These are phyloP conservation scores for Thalassophryne amazonica DNA, from an alignment of 2,797 vertebrate genomes.

Conservation along the genomic window DNA sequence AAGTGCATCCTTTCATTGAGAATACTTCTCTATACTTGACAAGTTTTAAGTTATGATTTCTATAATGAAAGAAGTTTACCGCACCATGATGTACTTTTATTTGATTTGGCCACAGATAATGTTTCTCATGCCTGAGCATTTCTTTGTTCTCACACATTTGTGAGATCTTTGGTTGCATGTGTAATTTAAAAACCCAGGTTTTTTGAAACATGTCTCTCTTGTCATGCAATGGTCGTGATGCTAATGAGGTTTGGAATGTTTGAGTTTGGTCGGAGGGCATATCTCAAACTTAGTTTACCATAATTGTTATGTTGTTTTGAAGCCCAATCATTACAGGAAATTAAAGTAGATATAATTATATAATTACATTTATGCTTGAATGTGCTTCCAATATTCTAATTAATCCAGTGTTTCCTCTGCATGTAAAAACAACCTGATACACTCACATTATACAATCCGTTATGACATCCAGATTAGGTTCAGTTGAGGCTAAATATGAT, in stretches of 20 bases:
- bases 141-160: constrained; percentile 30
- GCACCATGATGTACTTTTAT: constrained; percentile 11
- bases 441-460: too few relatives aligned
- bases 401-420: too few relatives aligned
- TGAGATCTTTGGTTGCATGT: constrained; percentile 9
- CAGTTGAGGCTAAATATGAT: too few relatives aligned
- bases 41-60: too few relatives aligned
- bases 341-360: constrained; percentile 16
- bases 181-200: constrained; percentile 15
- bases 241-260: constrained; percentile 10
- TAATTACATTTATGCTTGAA: constrained; percentile 5
- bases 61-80: constrained; percentile 21
- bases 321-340: not conserved
- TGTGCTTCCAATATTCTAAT: too few relatives aligned
- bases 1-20: too few relatives aligned
- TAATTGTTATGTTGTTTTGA: constrained; percentile 5
- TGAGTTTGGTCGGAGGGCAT: constrained; percentile 3
- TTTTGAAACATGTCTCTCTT: constrained; percentile 14
- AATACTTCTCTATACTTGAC: too few relatives aligned
- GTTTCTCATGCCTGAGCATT: constrained; percentile 12
- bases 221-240: constrained; percentile 3
- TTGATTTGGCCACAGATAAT: constrained; percentile 10
- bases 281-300: constrained; percentile 17
- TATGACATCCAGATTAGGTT: too few relatives aligned
- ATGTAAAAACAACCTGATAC: too few relatives aligned